Conservation (phyloP, 2,888 invertebrate genomes). For the Gastrophysa polygoni region DNA sequence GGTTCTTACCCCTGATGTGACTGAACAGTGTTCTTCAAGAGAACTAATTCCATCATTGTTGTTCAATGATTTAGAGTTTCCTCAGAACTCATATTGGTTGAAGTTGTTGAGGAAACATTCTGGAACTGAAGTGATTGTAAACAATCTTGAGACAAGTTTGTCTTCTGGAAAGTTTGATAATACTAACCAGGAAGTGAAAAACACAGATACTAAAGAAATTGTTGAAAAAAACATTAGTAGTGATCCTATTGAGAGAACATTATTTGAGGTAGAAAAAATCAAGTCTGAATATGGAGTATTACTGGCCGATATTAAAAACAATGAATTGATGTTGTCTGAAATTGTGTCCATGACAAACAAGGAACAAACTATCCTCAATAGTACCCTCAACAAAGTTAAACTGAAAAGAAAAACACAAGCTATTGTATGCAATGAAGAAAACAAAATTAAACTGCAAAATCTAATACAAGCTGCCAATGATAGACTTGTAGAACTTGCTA, state of each 20-base stretch:
- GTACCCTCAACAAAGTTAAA: conserved; percentile 58
- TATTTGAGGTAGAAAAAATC: conserved; percentile 54
- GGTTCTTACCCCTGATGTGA: conserved; percentile 51
- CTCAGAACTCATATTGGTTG: conserved; percentile 21
- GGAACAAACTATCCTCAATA: conserved; percentile 58
- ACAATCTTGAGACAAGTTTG: conserved; percentile 21
- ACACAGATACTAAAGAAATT: conserved; percentile 25
- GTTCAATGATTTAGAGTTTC: conserved; percentile 34
- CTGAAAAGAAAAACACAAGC: conserved; percentile 67
- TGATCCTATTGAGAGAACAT: conserved; percentile 50
- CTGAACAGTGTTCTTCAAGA: conserved; percentile 50
- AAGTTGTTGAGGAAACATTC: conserved; percentile 18
- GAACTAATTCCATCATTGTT: conserved; percentile 53
- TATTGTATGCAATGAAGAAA: conserved; percentile 68
- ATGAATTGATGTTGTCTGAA: conserved; percentile 37
- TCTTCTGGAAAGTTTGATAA: conserved; percentile 15
- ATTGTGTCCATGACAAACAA: conserved; percentile 40
- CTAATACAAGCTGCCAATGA: conserved; percentile 67
- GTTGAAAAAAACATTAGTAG: background rate
- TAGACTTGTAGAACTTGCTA: conserved; percentile 67
- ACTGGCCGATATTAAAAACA: conserved; percentile 35
- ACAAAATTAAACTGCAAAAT: conserved; percentile 64
- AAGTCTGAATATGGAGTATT: conserved; percentile 44
- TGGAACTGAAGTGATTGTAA: conserved; percentile 20
- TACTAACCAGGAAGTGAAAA: conserved; percentile 9